Evolutionary conservation across 64 coral and sea anemone genomes (phyloP), one percentile per base, ranked within the genome.

Genomic region (Catalaphyllia jardinei): DNA sequence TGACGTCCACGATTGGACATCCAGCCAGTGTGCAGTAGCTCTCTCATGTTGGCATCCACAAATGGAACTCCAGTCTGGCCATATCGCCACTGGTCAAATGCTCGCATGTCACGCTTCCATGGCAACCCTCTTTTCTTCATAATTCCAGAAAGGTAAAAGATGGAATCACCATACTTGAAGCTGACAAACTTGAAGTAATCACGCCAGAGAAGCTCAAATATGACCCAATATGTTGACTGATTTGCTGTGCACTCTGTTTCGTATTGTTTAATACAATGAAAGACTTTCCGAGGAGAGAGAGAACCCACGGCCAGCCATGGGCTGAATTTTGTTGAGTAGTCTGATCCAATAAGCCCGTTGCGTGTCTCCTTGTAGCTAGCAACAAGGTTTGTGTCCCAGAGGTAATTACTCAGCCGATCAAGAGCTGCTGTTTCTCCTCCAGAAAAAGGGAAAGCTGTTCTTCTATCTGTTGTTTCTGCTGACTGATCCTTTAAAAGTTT

Each of bases 21-120:
- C 61, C 87, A 94, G 49, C 92, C 92, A 55, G 87, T 94, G 22
- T 77, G n/a, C 15, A 80, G 39, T 18, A 94, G 79, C 67, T 94
- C 92, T 86, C 87, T 84, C 87, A 94, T 94, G 78, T 89, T 89
- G 3, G 92, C 92, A 89, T 94, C 87, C 29, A 89, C 79, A 79
- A 89, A 87, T 50, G 91, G 91, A 2, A 88, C 83, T 10, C 91
- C 91, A 62, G 91, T 93, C 55, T 81, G 74, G 0, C 91, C 91
- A 80, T 88, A 67, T 29, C 71, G 65, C 91, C 91, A 93, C 18
- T 71, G 17, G 24, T 82, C 87, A 77, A 93, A 88, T 17, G 62
- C 60, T 11, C 31, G 31, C 29, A 79, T 79, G 42, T 93, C 91
- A 30, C 60, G n/a, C 10, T 79, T 67, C 91, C 91, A 93, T 59